Evolutionary conservation across 2,113 vertebrate species (phyloP).

Genomic region (Corythaixoides concolor): DNA sequence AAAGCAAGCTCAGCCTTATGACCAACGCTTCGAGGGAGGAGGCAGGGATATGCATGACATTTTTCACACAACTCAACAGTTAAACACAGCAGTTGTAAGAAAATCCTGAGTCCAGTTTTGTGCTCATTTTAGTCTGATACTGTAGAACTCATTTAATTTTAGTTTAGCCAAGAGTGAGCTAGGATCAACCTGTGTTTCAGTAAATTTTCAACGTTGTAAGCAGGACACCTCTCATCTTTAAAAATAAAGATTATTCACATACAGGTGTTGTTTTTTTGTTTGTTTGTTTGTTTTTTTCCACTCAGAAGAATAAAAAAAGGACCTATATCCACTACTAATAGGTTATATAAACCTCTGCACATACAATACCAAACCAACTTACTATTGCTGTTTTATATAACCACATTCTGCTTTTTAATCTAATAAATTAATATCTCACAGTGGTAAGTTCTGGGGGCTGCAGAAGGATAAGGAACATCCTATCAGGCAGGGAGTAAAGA

Average conservation of each 20-base stretch:
- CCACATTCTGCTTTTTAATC: neutral
- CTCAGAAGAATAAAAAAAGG: neutral
- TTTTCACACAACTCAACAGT: neutral
- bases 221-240: neutral
- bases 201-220: neutral
- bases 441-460: neutral
- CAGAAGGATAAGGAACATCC: neutral
- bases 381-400: neutral
- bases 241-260: neutral
- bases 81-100: neutral
- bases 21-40: neutral
- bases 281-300: neutral
- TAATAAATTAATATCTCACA: neutral
- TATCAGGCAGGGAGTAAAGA: neutral
- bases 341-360: neutral
- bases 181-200: neutral
- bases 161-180: neutral
- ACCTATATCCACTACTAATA: neutral
- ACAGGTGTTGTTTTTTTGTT: accelerated
- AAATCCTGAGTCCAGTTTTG: neutral
- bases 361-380: neutral
- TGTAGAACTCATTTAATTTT: neutral
- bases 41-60: neutral
- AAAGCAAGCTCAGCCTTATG: neutral
- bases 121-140: neutral